Evolutionary conservation across 2,113 vertebrate genomes (phyloP).

Genomic region (Daphoenositta chrysoptera): DNA sequence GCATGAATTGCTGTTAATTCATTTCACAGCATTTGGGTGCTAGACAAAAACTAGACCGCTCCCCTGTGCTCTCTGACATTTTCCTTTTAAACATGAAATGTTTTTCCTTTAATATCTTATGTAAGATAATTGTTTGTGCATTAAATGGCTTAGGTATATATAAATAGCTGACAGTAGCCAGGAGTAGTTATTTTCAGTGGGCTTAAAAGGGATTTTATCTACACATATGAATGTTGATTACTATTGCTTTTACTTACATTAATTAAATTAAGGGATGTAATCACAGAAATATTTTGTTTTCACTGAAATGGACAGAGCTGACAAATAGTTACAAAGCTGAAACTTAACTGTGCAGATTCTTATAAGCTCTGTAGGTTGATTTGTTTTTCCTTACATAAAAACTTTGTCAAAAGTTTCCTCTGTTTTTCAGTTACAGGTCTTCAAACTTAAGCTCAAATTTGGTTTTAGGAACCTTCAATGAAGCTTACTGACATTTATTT

Average conservation of each 20-base stretch:
- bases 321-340: neutral
- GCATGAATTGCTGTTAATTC: neutral
- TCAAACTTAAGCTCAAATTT: neutral
- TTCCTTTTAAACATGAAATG: neutral
- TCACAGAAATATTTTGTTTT: neutral
- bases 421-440: neutral
- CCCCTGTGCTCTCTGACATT: neutral
- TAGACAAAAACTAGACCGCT: neutral
- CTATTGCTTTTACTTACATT: neutral
- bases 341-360: neutral
- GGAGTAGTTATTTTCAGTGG: neutral
- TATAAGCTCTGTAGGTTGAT: neutral
- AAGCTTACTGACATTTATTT: neutral
- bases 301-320: neutral
- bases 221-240: neutral
- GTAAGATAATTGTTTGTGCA: neutral
- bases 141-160: neutral
- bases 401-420: neutral
- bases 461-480: neutral
- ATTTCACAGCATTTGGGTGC: neutral
- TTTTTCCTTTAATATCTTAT: neutral
- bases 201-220: neutral
- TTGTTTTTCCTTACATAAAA: neutral
- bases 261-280: neutral
- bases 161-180: neutral